phyloP scores from a whole-genome alignment of 1,140 invertebrate species.

The Subanguina moxae region DNA sequence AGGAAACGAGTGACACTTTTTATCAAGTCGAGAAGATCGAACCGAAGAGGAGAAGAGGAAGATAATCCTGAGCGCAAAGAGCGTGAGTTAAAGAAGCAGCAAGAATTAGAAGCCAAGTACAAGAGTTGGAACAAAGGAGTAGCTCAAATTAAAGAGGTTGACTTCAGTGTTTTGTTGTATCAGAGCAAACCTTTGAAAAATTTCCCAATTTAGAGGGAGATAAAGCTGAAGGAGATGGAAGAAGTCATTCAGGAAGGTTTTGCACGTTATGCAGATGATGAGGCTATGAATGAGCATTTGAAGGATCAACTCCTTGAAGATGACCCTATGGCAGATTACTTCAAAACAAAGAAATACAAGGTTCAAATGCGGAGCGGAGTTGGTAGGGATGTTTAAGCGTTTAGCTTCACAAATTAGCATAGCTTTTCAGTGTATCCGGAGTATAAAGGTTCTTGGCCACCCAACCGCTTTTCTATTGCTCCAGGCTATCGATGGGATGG shows the following conservation, averaged over 20 bases:
- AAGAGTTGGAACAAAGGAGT: constrained; percentile 40
- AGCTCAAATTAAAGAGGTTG: constrained; percentile 40
- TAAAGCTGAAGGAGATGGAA: constrained; percentile 47
- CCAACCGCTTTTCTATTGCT: constrained; percentile 80
- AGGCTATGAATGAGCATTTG: constrained; percentile 50
- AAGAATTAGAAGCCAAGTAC: constrained; percentile 47
- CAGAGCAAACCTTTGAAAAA: constrained; percentile 10
- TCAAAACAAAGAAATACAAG: constrained; percentile 33
- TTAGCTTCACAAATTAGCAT: background rate
- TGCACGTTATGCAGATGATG: constrained; percentile 47
- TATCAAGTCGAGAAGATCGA: constrained; percentile 10
- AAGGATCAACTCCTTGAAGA: constrained; percentile 45
- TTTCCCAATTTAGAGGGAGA: constrained; percentile 31
- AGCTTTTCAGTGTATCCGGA: constrained; percentile 45
- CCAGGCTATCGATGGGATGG: constrained; percentile 97
- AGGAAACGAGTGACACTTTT: constrained; percentile 34
- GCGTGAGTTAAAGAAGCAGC: constrained; percentile 43
- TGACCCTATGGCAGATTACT: constrained; percentile 46
- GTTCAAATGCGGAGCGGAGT: constrained; percentile 44
- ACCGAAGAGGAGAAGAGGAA: constrained; percentile 11
- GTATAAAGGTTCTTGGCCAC: constrained; percentile 47
- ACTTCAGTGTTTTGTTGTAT: background rate
- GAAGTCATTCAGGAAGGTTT: constrained; percentile 44
- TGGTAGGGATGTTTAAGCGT: constrained; percentile 19
- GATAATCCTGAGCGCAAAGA: constrained; percentile 40